Evolutionary conservation across 2,113 vertebrate genomes (phyloP).

Genomic region (Tragelaphus scriptus): DNA sequence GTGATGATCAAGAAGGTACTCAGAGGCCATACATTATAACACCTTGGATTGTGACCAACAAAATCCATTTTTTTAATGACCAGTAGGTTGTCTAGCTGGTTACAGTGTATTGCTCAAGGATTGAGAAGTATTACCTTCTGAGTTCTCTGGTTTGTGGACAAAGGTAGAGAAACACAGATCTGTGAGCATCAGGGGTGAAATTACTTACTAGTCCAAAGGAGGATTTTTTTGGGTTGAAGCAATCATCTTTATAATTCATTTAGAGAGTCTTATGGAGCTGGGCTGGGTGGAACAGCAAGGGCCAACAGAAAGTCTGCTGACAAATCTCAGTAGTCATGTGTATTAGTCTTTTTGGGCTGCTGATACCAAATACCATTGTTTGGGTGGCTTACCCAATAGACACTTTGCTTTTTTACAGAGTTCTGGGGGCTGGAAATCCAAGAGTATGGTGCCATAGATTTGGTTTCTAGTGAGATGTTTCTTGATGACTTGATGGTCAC

Average conservation of each 20-base stretch:
- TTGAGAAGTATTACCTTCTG: neutral
- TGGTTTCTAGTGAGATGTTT: neutral
- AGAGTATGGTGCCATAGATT: neutral
- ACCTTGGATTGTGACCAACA: neutral
- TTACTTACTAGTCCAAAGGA: neutral
- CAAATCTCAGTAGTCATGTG: neutral
- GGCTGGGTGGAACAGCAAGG: neutral
- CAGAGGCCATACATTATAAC: neutral
- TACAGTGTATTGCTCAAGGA: neutral
- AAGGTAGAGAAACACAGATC: neutral
- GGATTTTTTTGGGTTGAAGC: neutral
- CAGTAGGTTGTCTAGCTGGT: neutral
- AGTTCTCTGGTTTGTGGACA: neutral
- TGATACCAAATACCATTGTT: neutral
- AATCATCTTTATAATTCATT: neutral
- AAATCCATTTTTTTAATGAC: neutral
- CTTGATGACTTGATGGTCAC: neutral
- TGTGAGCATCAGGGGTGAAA: neutral
- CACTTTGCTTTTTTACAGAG: neutral
- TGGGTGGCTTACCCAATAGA: neutral
- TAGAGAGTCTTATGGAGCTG: neutral
- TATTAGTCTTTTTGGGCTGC: neutral
- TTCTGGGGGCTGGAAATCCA: neutral
- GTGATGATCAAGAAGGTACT: neutral
- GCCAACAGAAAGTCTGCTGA: neutral